Evolutionary conservation across 2,797 vertebrate genomes (phyloP).

Genomic region (Uromys caudimaculatus): DNA sequence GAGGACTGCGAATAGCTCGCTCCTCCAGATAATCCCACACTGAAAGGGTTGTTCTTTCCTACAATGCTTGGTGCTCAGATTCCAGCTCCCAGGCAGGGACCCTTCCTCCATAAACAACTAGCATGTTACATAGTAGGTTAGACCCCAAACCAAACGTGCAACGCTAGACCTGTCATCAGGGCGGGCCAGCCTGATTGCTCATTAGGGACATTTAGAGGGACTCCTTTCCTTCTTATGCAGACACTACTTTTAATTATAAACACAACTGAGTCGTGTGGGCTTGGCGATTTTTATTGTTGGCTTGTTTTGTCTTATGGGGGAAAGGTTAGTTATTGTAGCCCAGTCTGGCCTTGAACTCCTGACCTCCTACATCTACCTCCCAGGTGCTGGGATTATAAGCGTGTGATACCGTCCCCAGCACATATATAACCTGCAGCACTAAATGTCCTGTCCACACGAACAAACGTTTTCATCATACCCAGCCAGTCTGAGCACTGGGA

Average conservation of each 20-base stretch:
- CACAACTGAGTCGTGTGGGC: neutral
- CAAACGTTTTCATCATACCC: conserved; percentile 10
- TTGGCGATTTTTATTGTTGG: neutral
- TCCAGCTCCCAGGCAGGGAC: neutral
- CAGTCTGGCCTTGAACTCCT: neutral
- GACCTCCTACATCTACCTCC: neutral
- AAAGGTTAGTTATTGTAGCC: neutral
- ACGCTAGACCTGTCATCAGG: conserved; percentile 14
- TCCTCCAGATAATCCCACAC: neutral
- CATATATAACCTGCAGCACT: neutral
- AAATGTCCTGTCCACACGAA: neutral
- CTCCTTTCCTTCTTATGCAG: neutral
- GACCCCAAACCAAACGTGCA: neutral
- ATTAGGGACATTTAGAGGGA: neutral
- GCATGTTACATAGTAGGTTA: conserved; percentile 36
- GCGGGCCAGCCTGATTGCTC: neutral
- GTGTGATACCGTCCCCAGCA: neutral
- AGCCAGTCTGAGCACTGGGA: neutral
- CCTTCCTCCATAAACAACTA: conserved; percentile 47
- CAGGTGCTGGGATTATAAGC: neutral
- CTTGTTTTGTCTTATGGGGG: neutral
- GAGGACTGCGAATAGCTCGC: neutral
- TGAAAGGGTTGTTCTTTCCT: neutral
- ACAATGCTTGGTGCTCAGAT: neutral
- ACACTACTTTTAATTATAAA: neutral